Evolutionary conservation across 2,113 vertebrate species (phyloP).

Genomic region (Haemorhous mexicanus): DNA sequence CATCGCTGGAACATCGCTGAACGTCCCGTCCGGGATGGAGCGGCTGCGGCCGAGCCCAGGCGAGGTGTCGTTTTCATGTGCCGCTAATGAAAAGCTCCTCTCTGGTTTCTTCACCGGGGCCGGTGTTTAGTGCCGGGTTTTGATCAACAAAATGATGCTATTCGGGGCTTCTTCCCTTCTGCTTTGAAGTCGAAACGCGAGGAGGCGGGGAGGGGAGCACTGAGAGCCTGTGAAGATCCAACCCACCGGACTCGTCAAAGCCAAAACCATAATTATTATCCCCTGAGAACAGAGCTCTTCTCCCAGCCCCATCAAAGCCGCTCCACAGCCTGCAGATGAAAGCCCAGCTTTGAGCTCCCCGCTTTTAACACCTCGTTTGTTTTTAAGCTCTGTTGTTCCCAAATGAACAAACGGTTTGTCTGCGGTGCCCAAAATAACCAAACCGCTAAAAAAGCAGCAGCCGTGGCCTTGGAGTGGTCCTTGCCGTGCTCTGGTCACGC

Average conservation of each 20-base stretch:
- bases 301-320: constrained; percentile 7
- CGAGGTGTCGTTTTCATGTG: neutral
- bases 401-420: neutral
- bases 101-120: neutral
- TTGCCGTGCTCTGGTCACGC: rapidly evolving
- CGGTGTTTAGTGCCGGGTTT: neutral
- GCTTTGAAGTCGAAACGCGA: neutral
- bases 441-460: neutral
- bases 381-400: neutral
- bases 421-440: neutral
- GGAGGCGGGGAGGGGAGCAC: neutral
- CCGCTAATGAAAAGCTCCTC: neutral
- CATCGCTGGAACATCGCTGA: rapidly evolving
- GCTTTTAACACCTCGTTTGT: constrained; percentile 35
- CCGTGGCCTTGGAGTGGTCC: neutral
- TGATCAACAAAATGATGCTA: neutral
- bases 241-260: neutral
- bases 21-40: neutral
- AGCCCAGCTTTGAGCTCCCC: neutral
- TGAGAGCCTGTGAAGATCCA: neutral
- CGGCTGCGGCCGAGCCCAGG: neutral
- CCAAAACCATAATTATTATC: neutral
- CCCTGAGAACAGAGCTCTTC: constrained; percentile 5
- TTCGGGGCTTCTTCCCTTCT: neutral
- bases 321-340: constrained; percentile 21